phyloP scores from a whole-genome alignment of 2,797 vertebrate genomes.

The Chelmon rostratus region DNA sequence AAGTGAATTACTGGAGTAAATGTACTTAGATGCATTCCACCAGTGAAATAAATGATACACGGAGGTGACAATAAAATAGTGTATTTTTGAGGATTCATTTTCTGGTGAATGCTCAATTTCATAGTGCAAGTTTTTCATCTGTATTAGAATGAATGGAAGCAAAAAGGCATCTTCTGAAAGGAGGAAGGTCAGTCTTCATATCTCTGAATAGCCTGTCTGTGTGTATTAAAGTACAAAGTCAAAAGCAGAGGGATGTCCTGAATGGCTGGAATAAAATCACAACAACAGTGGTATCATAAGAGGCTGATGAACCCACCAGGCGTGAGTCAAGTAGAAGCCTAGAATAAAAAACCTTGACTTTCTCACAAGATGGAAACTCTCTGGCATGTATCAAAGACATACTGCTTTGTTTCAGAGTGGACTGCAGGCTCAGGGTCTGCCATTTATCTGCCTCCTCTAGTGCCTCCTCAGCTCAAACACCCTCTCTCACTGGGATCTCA shows the following conservation, averaged over 20 bases:
- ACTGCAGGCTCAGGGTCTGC: conserved; percentile 25
- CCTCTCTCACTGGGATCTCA: conserved; percentile 31
- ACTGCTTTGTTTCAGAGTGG: conserved; percentile 49
- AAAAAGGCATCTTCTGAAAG: background rate
- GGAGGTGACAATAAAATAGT: background rate
- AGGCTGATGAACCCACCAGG: background rate
- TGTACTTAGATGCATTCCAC: background rate
- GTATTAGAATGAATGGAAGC: background rate
- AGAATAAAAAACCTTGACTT: conserved; percentile 6
- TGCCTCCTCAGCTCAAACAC: conserved; percentile 40
- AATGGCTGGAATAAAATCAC: conserved; percentile 3
- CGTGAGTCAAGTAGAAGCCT: conserved; percentile 17
- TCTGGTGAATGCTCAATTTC: background rate
- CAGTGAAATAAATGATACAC: background rate
- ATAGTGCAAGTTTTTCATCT: background rate
- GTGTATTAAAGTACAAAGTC: background rate
- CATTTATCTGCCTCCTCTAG: conserved; percentile 37
- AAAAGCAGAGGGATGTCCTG: background rate
- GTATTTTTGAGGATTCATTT: background rate
- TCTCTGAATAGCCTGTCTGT: background rate
- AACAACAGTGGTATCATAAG: background rate
- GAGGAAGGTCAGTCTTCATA: background rate
- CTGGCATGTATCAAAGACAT: conserved; percentile 34
- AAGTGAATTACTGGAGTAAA: background rate
- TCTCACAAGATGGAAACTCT: conserved; percentile 53